Percentiles rank a stretch among this genome's conserved stretches.
These are phyloP conservation scores for Agrotis clavis DNA, from an alignment of 2,888 invertebrate species.

Conservation along the genomic window DNA sequence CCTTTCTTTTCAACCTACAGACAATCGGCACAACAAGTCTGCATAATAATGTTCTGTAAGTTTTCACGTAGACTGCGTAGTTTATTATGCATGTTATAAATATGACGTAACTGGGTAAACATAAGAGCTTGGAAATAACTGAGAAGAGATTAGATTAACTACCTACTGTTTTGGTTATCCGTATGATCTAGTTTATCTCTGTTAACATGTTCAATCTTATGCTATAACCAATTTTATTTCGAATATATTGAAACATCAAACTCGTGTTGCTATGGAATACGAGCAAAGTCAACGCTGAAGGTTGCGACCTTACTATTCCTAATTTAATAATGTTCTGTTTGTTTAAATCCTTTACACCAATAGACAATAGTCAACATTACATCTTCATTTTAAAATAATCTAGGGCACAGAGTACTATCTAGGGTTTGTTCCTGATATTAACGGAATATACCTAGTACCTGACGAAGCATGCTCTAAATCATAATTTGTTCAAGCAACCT, in stretches of 20 bases:
- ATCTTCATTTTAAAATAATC: neutral
- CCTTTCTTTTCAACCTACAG: constrained; percentile 94
- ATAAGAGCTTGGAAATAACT: neutral
- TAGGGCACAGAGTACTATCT: no score
- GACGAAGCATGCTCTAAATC: neutral
- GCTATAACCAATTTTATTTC: no score
- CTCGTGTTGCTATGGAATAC: neutral
- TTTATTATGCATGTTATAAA: neutral
- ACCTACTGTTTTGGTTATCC: constrained; percentile 27
- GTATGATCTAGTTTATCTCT: constrained; percentile 24
- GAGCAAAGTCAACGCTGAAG: neutral
- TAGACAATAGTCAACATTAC: constrained; percentile 19
- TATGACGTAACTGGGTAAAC: neutral
- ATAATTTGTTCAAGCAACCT: neutral
- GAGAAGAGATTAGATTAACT: constrained; percentile 16
- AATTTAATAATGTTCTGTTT: constrained; percentile 32
- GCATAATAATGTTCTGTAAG: constrained; percentile 86
- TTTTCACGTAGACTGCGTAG: constrained; percentile 36
- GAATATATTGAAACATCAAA: no score
- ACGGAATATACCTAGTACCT: constrained; percentile 4
- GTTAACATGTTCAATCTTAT: constrained; percentile 8
- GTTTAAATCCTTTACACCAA: constrained; percentile 8
- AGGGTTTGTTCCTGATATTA: constrained; percentile 13
- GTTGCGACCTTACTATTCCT: neutral
- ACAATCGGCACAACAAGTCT: constrained; percentile 82